Evolutionary conservation across 1,140 invertebrate genomes (phyloP).

Genomic region (Acromyrmex echinatior): DNA sequence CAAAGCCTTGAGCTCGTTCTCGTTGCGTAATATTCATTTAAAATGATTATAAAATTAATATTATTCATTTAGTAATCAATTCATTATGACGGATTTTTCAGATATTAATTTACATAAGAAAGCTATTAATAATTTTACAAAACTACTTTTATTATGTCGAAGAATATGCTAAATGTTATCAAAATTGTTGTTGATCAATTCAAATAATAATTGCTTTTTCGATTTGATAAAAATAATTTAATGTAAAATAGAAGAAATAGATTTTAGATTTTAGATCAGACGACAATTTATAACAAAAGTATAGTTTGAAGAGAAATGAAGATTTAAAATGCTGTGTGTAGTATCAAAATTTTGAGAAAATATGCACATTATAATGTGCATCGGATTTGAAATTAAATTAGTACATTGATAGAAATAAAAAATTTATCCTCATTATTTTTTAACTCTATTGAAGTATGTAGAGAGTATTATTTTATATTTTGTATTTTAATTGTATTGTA

Average conservation of each 20-base stretch:
- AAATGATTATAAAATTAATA: conserved; percentile 74
- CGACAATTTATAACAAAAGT: neutral
- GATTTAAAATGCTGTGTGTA: neutral
- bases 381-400: neutral
- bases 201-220: neutral
- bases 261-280: neutral
- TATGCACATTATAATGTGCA: neutral
- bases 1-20: conserved; percentile 80
- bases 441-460: neutral
- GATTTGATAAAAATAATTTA: neutral
- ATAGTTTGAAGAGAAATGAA: neutral
- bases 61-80: conserved; percentile 43
- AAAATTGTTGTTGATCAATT: neutral
- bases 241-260: neutral
- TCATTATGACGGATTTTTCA: neutral
- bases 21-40: conserved; percentile 77
- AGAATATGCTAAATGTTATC: neutral
- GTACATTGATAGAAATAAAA: neutral
- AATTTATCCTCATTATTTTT: neutral
- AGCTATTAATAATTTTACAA: neutral
- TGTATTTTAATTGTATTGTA: neutral
- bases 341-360: neutral
- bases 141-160: neutral
- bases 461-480: neutral
- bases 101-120: conserved; percentile 22